Conservation (phyloP, 2,113 vertebrate genomes). For the Galbula dea region DNA sequence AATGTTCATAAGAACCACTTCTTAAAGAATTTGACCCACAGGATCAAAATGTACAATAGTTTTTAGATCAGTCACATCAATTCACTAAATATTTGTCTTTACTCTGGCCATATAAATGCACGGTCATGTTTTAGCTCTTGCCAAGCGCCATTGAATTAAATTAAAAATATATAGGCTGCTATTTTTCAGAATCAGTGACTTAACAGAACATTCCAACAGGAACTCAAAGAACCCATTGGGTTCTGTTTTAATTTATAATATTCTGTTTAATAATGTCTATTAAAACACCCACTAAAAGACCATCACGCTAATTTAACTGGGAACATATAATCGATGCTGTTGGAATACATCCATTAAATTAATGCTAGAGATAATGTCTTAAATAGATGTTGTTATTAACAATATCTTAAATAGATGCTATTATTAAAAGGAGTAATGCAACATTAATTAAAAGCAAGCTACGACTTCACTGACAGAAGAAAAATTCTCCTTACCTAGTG, state of each 20-base stretch:
- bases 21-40: not conserved
- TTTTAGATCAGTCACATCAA: not conserved
- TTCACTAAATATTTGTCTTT: not conserved
- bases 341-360: constrained; percentile 68
- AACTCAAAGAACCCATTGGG: constrained; percentile 56
- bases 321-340: constrained; percentile 58
- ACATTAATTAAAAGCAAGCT: constrained; percentile 59
- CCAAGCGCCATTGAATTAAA: constrained; percentile 25
- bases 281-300: constrained; percentile 73
- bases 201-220: constrained; percentile 30
- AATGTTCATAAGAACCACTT: not conserved
- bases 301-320: constrained; percentile 71
- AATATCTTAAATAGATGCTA: constrained; percentile 41
- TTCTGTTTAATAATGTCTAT: constrained; percentile 69
- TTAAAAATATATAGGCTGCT: constrained; percentile 44
- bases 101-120: not conserved
- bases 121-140: not conserved
- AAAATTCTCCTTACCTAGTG: constrained; percentile 9
- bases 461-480: constrained; percentile 14
- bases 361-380: constrained; percentile 53
- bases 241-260: constrained; percentile 65
- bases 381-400: constrained; percentile 39
- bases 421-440: constrained; percentile 58
- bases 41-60: not conserved
- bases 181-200: constrained; percentile 54